Percentiles rank a stretch among this genome's conserved stretches.
Conservation (phyloP, 2,888 invertebrate genomes). For the Drosophila barbarae region DNA sequence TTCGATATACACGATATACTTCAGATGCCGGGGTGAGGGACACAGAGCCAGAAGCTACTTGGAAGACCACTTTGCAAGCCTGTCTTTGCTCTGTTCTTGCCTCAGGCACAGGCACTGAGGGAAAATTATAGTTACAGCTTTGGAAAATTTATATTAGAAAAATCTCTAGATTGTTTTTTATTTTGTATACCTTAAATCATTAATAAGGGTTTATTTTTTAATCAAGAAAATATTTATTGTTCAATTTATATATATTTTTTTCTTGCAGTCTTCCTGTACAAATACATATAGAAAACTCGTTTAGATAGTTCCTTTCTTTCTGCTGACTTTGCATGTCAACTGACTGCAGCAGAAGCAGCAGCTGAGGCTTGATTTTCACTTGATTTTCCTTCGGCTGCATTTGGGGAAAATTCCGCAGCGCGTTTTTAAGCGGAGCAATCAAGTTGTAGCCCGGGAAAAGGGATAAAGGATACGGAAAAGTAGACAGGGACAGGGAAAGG, state of each 20-base stretch:
- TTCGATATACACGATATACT: not conserved
- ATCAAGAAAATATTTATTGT: no score
- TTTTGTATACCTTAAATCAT: not conserved
- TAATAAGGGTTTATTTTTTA: no score
- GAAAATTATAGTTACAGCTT: not conserved
- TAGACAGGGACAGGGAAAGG: slow-evolving; percentile 1
- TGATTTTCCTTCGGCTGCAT: slow-evolving; percentile 5
- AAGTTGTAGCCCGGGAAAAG: slow-evolving; percentile 22
- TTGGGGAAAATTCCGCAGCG: slow-evolving; percentile 15
- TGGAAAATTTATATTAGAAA: not conserved
- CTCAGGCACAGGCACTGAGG: not conserved
- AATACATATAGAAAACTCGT: slow-evolving; percentile 17
- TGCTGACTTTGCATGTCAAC: slow-evolving; percentile 60
- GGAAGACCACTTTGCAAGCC: slow-evolving; percentile 8
- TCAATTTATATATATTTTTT: not conserved
- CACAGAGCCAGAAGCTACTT: slow-evolving; percentile 21
- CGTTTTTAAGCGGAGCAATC: slow-evolving; percentile 32
- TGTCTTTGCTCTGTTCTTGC: slow-evolving; percentile 3
- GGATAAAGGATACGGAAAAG: slow-evolving; percentile 1
- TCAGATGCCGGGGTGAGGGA: not conserved
- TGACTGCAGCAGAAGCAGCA: slow-evolving; percentile 28
- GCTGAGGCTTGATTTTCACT: slow-evolving; percentile 34
- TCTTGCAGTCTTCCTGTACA: slow-evolving; percentile 4
- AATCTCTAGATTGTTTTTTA: not conserved
- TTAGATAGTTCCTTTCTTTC: slow-evolving; percentile 21